Evolutionary conservation across 2,888 invertebrate species (phyloP).

Genomic region (Erebia palarica): DNA sequence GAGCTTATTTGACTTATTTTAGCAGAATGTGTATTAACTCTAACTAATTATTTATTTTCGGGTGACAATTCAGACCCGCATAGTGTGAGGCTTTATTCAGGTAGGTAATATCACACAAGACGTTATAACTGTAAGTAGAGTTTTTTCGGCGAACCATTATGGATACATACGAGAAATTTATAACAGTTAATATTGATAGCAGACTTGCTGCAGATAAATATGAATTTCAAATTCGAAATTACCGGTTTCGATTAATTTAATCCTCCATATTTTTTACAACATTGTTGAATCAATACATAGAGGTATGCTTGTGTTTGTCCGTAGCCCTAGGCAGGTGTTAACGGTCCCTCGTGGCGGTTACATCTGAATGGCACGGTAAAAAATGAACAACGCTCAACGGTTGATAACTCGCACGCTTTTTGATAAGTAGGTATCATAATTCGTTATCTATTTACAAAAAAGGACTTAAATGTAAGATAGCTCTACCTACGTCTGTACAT

Average conservation of each 20-base stretch:
- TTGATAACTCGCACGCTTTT: conserved; percentile 44
- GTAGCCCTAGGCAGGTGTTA: conserved; percentile 64
- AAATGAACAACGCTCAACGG: conserved; percentile 63
- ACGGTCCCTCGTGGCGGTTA: conserved; percentile 75
- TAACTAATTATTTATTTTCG: conserved; percentile 6
- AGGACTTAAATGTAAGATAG: neutral
- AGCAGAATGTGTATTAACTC: neutral
- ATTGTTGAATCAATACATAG: conserved; percentile 17
- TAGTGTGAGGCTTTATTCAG: neutral
- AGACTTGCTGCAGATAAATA: conserved; percentile 20
- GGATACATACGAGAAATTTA: conserved; percentile 18
- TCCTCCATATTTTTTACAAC: conserved; percentile 20
- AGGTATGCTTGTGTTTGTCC: conserved; percentile 24
- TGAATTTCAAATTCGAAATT: conserved; percentile 38
- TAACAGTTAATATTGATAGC: conserved; percentile 26
- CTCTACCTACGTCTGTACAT: neutral
- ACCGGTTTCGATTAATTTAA: conserved; percentile 39
- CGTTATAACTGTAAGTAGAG: conserved; percentile 9
- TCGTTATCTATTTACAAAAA: conserved; percentile 2
- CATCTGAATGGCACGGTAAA: conserved; percentile 70
- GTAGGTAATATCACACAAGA: conserved; percentile 9
- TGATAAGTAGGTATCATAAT: conserved; percentile 17
- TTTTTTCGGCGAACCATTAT: conserved; percentile 7
- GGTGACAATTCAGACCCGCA: neutral
- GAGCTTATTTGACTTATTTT: conserved; percentile 13